Base-by-base conservation (phyloP, 1,140 invertebrate genomes). In the Brachionus angularis region DNA sequence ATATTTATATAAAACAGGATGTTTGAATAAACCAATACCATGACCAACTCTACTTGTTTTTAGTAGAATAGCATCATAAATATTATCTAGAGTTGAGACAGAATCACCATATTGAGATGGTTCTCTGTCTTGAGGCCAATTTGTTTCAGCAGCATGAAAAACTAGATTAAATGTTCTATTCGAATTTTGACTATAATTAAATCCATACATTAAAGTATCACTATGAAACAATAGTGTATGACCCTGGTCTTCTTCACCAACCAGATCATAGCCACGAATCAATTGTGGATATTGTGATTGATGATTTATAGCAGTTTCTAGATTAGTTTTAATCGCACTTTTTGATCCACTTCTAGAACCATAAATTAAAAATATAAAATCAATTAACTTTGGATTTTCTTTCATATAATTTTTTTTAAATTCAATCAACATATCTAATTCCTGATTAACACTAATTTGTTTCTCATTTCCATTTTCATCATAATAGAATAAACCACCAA, bases 241-340 rank as follows among this genome's bases (percentile, higher is more conserved):
- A 1, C 76, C 76, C 0, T 34, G 36, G 33, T 77, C 76, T 71
- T 77, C 76, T 69, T 77, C 75, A 23, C 52, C 73, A 18, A 75
- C 75, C 8, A 76, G 12, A 61, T 77, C 76, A 72, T 72, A 76
- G n/a, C 75, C 76, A 0, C 72, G 70, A 31, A 77, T 61, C 23
- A 75, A 42, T 36, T 74, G n/a, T 0, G 76, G 75, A 73, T 74
- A 77, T 67, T 74, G 74, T 16, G 69, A n/a, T 42, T 73, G 34
- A 3, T 75, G 29, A 1, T 33, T n/a, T 21, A 67, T 29, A 29
- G 25, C 31, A 5, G 18, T 25, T 3, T 52, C 49, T n/a, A 52
- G 21, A 23, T 14, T 10, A 14, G 10, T 7, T 5, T 55, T 16
- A 36, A 55, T 55, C 7, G 29, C 31, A 18, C 10, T 34, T 55